Percentiles rank a stretch among this genome's conserved stretches.
Conservation (phyloP, 2,888 invertebrate species). For the Papilio elwesi region DNA sequence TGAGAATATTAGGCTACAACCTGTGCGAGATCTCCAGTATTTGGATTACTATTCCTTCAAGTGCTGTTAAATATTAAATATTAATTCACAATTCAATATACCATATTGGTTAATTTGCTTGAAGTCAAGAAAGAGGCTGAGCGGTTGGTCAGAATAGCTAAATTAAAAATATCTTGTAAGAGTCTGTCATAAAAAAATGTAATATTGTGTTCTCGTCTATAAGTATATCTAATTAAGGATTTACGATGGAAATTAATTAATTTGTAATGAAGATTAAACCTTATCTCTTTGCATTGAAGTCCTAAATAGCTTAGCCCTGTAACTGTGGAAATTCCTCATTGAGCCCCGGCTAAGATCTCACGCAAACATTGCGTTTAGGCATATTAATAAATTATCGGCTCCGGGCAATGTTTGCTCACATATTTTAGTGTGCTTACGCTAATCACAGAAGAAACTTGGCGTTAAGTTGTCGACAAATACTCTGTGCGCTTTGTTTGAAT, state of each 20-base stretch:
- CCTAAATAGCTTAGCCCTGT: not conserved
- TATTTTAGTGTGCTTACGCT: constrained; percentile 68
- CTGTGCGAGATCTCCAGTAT: too few species aligned
- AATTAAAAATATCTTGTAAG: too few species aligned
- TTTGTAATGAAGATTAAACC: not conserved
- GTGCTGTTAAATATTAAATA: too few species aligned
- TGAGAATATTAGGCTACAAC: too few species aligned
- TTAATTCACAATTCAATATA: too few species aligned
- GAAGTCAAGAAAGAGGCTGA: too few species aligned
- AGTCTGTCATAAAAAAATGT: not conserved
- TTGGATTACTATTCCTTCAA: too few species aligned
- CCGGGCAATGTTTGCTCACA: constrained; percentile 58
- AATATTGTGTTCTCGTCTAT: constrained; percentile 9
- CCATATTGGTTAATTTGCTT: too few species aligned
- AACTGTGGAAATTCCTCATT: constrained; percentile 48
- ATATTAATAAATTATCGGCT: constrained; percentile 71
- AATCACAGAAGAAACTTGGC: constrained; percentile 67
- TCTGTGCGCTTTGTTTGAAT: constrained; percentile 40
- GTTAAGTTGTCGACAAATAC: constrained; percentile 67
- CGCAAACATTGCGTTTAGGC: constrained; percentile 55
- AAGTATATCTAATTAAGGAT: constrained; percentile 9
- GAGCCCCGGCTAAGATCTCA: constrained; percentile 50
- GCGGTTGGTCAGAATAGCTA: too few species aligned
- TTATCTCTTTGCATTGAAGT: not conserved
- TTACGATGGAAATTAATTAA: not conserved